Evolutionary conservation across 2,797 vertebrate genomes (phyloP), one percentile per base, ranked within the genome.

Genomic region (Darevskia nairensis): DNA sequence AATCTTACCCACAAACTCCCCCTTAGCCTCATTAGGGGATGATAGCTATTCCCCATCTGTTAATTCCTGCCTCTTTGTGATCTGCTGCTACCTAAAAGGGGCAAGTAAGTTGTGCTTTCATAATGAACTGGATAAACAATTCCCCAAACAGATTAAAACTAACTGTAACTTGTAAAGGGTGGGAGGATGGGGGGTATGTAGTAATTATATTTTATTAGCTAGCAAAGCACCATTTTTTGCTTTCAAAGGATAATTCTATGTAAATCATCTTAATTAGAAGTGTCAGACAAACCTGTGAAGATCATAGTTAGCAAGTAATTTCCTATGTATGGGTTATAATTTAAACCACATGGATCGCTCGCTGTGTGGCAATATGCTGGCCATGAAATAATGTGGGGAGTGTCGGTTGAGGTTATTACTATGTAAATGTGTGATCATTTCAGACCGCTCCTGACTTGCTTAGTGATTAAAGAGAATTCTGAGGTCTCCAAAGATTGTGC

Each of bases 261-360:
- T 97, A 97, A 97, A 97, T 97, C 97, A 97, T 96, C 96, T 97
- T 97, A 97, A 97, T 97, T 97, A 97, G 97, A 97, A 97, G 96
- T 97, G 97, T 97, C 97, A 97, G 95, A 94, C 89, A 94, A 96
- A 96, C 95, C 96, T 68, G 93, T 96, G 96, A 97, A 96, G 96
- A 97, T 97, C 92, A 92, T 97, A 97, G 96, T 96, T 96, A 97
- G 96, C 96, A 97, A 97, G 95, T 96, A 95, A 96, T 97, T 97
- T 97, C 96, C 96, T 97, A 96, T 96, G 96, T 97, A 96, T 96
- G 96, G 96, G 95, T 97, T 96, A 97, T 97, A 96, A 97, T 97
- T 97, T 97, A 97, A 97, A 97, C 96, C 95, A 95, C 96, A 96
- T 97, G 97, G 97, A 97, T 97, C 96, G 97, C 95, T 96, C 95